Evolutionary conservation across 2,888 invertebrate genomes (phyloP), one percentile per base, ranked within the genome.

Genomic region (Brachyptera putata): DNA sequence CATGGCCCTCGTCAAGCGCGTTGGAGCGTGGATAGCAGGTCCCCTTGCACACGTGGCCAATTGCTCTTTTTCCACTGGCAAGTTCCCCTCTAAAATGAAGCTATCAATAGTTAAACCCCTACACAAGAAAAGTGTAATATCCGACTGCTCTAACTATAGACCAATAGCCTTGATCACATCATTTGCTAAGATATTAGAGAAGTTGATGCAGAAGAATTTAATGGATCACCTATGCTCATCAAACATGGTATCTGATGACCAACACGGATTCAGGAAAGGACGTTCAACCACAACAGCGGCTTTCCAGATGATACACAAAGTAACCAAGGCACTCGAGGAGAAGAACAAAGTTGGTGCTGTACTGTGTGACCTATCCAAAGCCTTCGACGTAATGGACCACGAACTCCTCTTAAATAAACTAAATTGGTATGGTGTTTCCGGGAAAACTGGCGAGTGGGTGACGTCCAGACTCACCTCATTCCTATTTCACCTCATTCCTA

Each of bases 281-380:
- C 18, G 3, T 22, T 53, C 53, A 3, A 53, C 53, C 2, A 18
- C 53, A 3, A 36, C 53, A 18, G 53, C 53, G 9, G 21, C 21
- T 13, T 5, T n/a, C 3, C 3, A 16, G n/a, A 2, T 53, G 34
- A 9, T 34, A 9, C 16, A 21, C n/a, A 16, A 21, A n/a, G 18
- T 53, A 4, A 11, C 16, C 3, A 18, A n/a, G n/a, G 30, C 53
- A 7, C 22, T 53, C 18, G 53, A 53, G 36, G 36, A 53, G 16
- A 53, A 21, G 22, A 16, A 1, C 2, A 34, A 53, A 9, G 53
- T 53, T 5, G 50, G 34, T 21, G 18, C 34, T 2, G 11, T 53
- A 11, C n/a, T 36, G 11, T 53, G 53, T 22, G 53, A 36, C 22
- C 14, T 21, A 9, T 53, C 53, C 9, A 53, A 53, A 53, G 53